These are phyloP conservation scores for Bubo blakistoni DNA, from an alignment of 2,113 vertebrate genomes.

Conservation along the genomic window DNA sequence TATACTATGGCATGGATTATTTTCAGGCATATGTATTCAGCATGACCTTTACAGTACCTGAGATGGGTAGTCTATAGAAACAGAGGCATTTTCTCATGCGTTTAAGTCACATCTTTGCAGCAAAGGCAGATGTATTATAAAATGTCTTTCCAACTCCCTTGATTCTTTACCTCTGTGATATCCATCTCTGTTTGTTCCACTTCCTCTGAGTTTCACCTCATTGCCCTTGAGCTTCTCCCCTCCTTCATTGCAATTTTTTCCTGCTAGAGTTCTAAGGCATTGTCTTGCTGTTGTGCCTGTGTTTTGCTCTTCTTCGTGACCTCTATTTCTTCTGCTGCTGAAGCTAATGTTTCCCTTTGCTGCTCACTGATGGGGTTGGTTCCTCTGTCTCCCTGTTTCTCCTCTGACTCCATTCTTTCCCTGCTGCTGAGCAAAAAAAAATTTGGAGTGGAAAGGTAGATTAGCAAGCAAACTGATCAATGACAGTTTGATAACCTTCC, in stretches of 20 bases:
- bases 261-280: not conserved
- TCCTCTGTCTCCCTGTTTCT: not conserved
- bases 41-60: not conserved
- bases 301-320: not conserved
- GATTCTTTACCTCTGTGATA: not conserved
- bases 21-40: not conserved
- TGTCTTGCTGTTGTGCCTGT: not conserved
- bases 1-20: not conserved
- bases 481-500: not conserved
- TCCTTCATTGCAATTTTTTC: not conserved
- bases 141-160: not conserved
- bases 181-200: not conserved
- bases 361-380: not conserved
- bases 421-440: conserved; percentile 17
- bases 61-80: not conserved
- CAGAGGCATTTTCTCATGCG: not conserved
- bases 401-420: not conserved
- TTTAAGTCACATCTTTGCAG: not conserved
- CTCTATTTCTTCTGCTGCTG: not conserved
- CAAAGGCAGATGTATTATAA: not conserved
- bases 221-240: not conserved
- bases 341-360: not conserved
- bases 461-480: not conserved
- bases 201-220: conserved; percentile 14
- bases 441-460: not conserved